Percentiles rank a stretch among this genome's conserved stretches.
Evolutionary conservation across 2,888 invertebrate genomes (phyloP).

Genomic region (Saturnia japonica): DNA sequence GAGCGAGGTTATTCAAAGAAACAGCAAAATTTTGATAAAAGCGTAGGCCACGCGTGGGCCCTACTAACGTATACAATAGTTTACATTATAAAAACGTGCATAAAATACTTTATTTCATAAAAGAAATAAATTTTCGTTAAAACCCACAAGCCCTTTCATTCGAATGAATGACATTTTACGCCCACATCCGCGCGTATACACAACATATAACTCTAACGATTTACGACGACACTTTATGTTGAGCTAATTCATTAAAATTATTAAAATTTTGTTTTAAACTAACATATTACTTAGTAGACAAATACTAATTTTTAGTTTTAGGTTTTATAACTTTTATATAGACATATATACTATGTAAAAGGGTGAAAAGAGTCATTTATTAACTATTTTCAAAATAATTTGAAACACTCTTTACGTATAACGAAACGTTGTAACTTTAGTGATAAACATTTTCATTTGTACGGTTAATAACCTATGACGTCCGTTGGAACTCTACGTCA

Average conservation of each 20-base stretch:
- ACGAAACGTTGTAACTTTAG: slow-evolving; percentile 52
- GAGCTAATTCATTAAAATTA: slow-evolving; percentile 6
- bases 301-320: background rate
- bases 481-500: slow-evolving; percentile 68
- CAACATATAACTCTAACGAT: slow-evolving; percentile 43
- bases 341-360: background rate
- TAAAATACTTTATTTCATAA: slow-evolving; percentile 51
- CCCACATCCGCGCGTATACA: slow-evolving; percentile 46
- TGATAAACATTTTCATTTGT: slow-evolving; percentile 40
- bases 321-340: no score
- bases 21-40: slow-evolving; percentile 28
- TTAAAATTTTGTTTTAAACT: background rate
- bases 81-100: slow-evolving; percentile 64
- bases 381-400: background rate
- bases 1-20: slow-evolving; percentile 43
- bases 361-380: background rate
- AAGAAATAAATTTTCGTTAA: slow-evolving; percentile 50
- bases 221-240: slow-evolving; percentile 30
- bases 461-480: slow-evolving; percentile 65
- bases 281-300: background rate
- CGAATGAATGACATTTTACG: slow-evolving; percentile 63
- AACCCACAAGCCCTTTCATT: slow-evolving; percentile 61
- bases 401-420: slow-evolving; percentile 33
- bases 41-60: slow-evolving; percentile 56
- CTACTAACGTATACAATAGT: slow-evolving; percentile 45